Conservation (phyloP, 2,113 vertebrate genomes). For the Bostrychus sinensis region DNA sequence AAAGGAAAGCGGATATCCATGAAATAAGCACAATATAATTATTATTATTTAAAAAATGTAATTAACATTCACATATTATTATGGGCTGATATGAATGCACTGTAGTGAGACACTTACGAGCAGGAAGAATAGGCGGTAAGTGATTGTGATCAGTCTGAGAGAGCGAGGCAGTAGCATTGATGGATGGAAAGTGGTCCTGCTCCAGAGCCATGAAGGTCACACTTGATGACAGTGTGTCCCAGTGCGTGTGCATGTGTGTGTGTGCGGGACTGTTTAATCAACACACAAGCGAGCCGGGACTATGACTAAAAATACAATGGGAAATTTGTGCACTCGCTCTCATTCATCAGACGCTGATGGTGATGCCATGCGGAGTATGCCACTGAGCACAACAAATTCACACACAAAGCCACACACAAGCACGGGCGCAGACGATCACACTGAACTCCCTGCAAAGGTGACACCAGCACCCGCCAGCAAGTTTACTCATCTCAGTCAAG, state of each 20-base stretch:
- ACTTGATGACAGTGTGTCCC: constrained; percentile 54
- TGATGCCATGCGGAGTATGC: constrained; percentile 65
- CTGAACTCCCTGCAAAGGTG: constrained; percentile 68
- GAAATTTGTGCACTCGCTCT: constrained; percentile 16
- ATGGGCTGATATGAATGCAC: constrained; percentile 47
- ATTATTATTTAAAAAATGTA: not conserved
- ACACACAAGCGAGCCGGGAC: constrained; percentile 53
- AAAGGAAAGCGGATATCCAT: not conserved
- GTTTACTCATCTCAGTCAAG: constrained; percentile 68
- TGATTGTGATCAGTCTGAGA: constrained; percentile 71
- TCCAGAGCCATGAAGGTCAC: constrained; percentile 74
- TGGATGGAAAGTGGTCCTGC: constrained; percentile 68
- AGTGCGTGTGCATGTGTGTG: constrained; percentile 11
- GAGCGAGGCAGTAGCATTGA: constrained; percentile 55
- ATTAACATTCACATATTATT: constrained; percentile 50
- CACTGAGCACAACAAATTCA: constrained; percentile 60
- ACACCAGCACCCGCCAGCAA: constrained; percentile 66
- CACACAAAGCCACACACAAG: constrained; percentile 26
- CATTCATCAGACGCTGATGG: constrained; percentile 63
- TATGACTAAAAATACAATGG: constrained; percentile 62
- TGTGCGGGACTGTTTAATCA: constrained; percentile 62
- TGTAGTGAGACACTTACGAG: constrained; percentile 37
- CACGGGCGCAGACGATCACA: constrained; percentile 28
- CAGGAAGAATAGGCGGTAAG: constrained; percentile 57
- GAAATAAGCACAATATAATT: not conserved